Conservation (phyloP, 2,797 vertebrate genomes). For the Psittacula derbiana region DNA sequence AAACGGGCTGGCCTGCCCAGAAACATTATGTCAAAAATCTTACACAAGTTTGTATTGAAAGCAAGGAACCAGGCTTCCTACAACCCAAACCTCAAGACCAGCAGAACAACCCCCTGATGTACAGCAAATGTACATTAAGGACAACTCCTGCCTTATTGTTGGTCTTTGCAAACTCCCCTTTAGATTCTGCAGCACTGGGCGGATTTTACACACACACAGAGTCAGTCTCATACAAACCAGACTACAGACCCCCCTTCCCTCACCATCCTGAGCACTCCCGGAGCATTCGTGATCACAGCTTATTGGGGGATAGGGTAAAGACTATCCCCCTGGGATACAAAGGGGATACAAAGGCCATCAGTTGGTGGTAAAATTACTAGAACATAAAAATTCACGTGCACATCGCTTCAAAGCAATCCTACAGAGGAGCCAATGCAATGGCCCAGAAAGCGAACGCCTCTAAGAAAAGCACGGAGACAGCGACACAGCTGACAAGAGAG, state of each 20-base stretch:
- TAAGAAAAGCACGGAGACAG: accelerated
- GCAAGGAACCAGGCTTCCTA: neutral
- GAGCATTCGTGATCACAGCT: accelerated
- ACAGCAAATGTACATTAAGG: neutral
- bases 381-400: accelerated
- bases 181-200: neutral
- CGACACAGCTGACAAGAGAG: accelerated
- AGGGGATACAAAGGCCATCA: accelerated
- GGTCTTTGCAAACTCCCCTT: neutral
- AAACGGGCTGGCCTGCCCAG: accelerated
- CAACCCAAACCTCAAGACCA: neutral
- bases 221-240: neutral
- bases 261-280: neutral
- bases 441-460: accelerated
- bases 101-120: neutral
- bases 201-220: accelerated
- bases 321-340: too few species aligned
- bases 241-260: accelerated
- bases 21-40: neutral
- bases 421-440: too few species aligned
- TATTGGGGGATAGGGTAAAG: neutral
- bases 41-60: neutral
- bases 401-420: accelerated
- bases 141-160: neutral
- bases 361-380: accelerated